A percentile compares a stretch with the other conserved stretches of the same genome.
These are phyloP conservation scores for Alosa sapidissima DNA, from an alignment of 2,797 vertebrate genomes.

Conservation along the genomic window DNA sequence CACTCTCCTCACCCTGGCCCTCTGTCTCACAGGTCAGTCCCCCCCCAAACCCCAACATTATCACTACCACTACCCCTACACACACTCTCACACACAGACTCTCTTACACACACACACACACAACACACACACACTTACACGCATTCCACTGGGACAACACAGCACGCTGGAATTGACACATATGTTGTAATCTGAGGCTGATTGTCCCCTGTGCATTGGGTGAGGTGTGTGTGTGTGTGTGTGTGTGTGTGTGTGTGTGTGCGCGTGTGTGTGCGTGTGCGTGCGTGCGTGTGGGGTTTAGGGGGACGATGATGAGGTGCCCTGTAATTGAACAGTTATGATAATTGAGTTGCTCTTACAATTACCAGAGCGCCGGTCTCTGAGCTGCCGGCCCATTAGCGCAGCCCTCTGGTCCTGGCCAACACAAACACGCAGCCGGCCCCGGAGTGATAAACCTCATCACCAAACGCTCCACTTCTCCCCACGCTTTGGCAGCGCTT, in stretches of 20 bases:
- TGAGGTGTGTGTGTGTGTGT: not conserved
- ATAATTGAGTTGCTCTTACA: constrained; percentile 55
- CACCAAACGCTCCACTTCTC: not conserved
- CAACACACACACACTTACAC: not conserved
- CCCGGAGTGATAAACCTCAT: not conserved
- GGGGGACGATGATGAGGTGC: constrained; percentile 26
- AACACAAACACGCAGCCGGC: constrained; percentile 38
- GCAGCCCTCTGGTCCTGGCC: constrained; percentile 33
- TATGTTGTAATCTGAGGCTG: constrained; percentile 3
- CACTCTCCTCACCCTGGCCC: constrained; percentile 14
- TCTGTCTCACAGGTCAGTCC: not conserved
- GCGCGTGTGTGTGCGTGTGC: not conserved
- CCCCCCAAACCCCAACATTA: not conserved
- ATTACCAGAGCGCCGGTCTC: constrained; percentile 41
- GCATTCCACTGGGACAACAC: not conserved
- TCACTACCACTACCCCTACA: not conserved
- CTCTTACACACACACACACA: constrained; percentile 1
- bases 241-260: not conserved
- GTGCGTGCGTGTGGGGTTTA: constrained; percentile 17
- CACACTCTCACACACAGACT: not conserved
- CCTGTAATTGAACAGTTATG: constrained; percentile 51
- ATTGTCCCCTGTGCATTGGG: not conserved
- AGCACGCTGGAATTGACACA: not conserved
- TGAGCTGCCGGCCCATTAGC: constrained; percentile 41
- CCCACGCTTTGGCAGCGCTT: not conserved